Evolutionary conservation across 2,797 vertebrate species (phyloP).

Genomic region (Sciurus vulgaris): DNA sequence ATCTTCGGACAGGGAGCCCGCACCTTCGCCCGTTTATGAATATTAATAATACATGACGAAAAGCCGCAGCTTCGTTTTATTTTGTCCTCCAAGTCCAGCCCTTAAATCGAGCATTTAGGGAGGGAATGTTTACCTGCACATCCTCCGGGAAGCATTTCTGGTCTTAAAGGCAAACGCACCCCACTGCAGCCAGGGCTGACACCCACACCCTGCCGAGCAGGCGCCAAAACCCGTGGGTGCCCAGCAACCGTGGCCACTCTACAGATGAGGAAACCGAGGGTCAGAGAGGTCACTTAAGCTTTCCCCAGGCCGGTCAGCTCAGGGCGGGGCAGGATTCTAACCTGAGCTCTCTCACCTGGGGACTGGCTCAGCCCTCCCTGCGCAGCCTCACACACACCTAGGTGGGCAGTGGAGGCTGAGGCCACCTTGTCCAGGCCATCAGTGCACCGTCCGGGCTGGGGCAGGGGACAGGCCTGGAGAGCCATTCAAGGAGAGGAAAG

Average conservation of each 20-base stretch:
- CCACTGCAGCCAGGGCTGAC: background rate
- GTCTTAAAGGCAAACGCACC: constrained; percentile 70
- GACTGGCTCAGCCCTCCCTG: accelerated
- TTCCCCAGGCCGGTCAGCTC: background rate
- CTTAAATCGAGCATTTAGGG: constrained; percentile 83
- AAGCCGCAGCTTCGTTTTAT: constrained; percentile 84
- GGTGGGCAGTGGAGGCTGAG: background rate
- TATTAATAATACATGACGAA: constrained; percentile 87
- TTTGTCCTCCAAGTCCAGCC: constrained; percentile 77
- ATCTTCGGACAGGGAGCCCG: constrained; percentile 68
- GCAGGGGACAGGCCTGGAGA: background rate
- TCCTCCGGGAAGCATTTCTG: constrained; percentile 55
- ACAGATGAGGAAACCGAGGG: background rate
- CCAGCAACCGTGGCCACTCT: background rate
- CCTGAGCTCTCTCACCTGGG: background rate
- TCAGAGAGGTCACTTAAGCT: accelerated
- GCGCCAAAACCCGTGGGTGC: background rate
- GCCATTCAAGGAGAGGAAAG: background rate
- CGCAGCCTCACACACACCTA: accelerated
- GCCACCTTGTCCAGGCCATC: too few species aligned
- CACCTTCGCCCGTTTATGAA: constrained; percentile 82
- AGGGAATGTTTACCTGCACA: constrained; percentile 70
- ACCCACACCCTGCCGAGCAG: accelerated
- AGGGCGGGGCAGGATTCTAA: background rate
- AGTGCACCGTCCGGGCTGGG: background rate